Base-by-base conservation (phyloP, 2,113 vertebrate species). In the Pogonocichla stellata region DNA sequence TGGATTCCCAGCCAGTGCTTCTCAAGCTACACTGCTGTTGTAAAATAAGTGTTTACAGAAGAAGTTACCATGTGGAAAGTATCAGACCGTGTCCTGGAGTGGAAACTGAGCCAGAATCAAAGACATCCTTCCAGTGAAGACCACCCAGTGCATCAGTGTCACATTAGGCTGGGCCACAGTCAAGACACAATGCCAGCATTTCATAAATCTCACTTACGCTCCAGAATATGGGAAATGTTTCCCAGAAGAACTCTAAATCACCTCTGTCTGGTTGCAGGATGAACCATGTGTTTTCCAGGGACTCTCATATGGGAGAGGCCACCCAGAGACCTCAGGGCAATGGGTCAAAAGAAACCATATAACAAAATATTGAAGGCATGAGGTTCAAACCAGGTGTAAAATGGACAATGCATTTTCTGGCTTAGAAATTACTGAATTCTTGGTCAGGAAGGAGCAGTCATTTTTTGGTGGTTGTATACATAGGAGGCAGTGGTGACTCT, bases 141-240 rank as follows among this genome's bases (percentile, higher is more conserved):
- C 71, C 60, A 73, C 70, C 70, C 78, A 14, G 60, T 18, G 47
- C 50, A n/a, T 53, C 72, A 13, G 29, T 0, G 0, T 22, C 9
- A 4, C 4, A 1, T 67, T 20, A 19, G 89, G 75, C 84, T 83
- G 81, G 86, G 91, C 87, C 61, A 62, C 29, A 57, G 70, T 69
- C 86, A 72, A 56, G 72, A 51, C 5, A 50, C 38, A 50, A 70
- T 3, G 5, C 67, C 24, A 18, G 78, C 70, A 31, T 88, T 90
- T 71, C 80, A 90, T 95, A 93, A 73, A 88, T 95, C 92, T 95
- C 94, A 72, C 90, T 87, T 85, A 71, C 0, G 26, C 85, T 92
- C 74, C 87, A 47, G 80, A 38, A 43, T 29, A 87, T 1, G 29
- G 92, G 90, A 94, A 95, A 69, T 5, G 0, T 81, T 72, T 86